These are phyloP conservation scores for Chionomys nivalis DNA, from an alignment of 2,113 vertebrate species.

Conservation along the genomic window DNA sequence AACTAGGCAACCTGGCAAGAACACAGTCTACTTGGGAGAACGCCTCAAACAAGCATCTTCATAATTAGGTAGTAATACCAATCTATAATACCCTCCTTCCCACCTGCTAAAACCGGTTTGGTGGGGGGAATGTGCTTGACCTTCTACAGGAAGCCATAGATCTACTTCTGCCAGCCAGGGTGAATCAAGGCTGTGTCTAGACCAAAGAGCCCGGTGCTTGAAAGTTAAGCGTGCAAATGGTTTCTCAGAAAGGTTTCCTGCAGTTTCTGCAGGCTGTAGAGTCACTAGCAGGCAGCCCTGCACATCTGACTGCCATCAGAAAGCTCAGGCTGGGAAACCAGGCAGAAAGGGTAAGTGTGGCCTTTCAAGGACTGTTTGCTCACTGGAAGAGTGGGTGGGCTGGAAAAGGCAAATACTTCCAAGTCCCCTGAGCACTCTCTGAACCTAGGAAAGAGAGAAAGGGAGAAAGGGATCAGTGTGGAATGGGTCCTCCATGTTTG, in stretches of 20 bases:
- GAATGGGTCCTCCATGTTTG: constrained; percentile 25
- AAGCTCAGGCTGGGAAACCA: neutral
- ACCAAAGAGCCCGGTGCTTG: neutral
- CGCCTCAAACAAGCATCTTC: neutral
- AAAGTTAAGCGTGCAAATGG: neutral
- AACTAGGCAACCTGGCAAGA: neutral
- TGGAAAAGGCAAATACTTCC: neutral
- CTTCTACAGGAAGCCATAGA: neutral
- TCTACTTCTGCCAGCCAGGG: neutral
- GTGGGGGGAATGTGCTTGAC: neutral
- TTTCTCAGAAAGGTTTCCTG: neutral
- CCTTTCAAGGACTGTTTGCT: neutral
- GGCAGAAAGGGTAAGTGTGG: neutral
- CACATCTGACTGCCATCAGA: neutral
- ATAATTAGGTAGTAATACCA: constrained; percentile 27
- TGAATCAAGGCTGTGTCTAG: neutral
- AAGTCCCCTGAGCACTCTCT: neutral
- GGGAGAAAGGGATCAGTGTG: neutral
- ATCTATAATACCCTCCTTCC: neutral
- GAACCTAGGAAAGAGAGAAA: neutral
- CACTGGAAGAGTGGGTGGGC: neutral
- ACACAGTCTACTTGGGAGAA: neutral
- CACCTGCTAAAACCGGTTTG: neutral
- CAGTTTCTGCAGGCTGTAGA: neutral
- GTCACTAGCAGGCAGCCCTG: neutral